Evolutionary conservation across 2,113 vertebrate species (phyloP).

Genomic region (Abramis brama): DNA sequence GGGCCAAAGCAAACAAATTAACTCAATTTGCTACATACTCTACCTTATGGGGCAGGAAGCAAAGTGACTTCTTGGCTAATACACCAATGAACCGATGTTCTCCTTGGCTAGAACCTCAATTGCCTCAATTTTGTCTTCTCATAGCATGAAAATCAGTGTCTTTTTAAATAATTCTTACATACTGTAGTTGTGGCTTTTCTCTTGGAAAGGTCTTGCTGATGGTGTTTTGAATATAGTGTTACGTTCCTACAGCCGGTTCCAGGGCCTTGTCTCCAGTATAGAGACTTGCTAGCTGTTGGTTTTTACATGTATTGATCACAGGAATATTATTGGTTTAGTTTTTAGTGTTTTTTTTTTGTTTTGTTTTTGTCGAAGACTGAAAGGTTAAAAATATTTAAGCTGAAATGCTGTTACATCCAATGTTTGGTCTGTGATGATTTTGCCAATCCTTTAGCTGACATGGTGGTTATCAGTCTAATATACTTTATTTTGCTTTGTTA

Average conservation of each 20-base stretch:
- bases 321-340: not conserved
- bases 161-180: conserved; percentile 57
- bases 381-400: not conserved
- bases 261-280: not conserved
- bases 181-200: not conserved
- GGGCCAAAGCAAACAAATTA: conserved; percentile 77
- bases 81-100: conserved; percentile 61
- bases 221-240: conserved; percentile 31
- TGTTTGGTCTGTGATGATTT: not conserved
- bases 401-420: not conserved
- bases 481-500: not conserved
- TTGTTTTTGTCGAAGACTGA: not conserved
- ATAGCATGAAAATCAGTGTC: conserved; percentile 59
- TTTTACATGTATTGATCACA: not conserved
- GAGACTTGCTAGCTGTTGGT: not conserved
- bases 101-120: conserved; percentile 55
- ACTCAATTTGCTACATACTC: conserved; percentile 67
- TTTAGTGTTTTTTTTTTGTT: not conserved
- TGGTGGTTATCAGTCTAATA: not conserved
- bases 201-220: conserved; percentile 23
- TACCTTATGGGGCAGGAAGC: conserved; percentile 50
- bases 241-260: not conserved
- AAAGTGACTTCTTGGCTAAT: conserved; percentile 53
- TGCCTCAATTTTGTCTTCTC: conserved; percentile 56
- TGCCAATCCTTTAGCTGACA: not conserved